phyloP scores from a whole-genome alignment of 1,140 invertebrate genomes.

The Heliothis virescens region DNA sequence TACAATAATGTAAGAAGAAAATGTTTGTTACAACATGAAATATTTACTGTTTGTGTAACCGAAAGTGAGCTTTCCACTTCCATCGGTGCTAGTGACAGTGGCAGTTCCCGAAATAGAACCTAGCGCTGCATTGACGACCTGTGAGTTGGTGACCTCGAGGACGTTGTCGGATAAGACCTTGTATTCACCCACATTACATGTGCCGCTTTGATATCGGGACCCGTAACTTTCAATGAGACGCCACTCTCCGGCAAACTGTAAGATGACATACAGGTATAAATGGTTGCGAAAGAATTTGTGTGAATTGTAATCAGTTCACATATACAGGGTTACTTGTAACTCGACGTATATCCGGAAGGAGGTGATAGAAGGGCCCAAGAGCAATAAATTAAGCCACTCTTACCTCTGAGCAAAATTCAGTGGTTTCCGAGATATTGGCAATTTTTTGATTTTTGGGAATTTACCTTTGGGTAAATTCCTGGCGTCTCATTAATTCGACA shows the following conservation, averaged over 20 bases:
- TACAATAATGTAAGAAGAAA: not conserved
- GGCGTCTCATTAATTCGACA: too few relatives aligned
- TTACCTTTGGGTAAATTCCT: too few relatives aligned
- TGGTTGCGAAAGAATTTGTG: too few relatives aligned
- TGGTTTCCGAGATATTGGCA: too few relatives aligned
- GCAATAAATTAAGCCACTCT: too few relatives aligned
- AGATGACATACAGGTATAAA: not conserved
- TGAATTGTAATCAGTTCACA: too few relatives aligned
- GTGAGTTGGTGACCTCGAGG: slow-evolving; percentile 61
- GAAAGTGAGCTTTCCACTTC: slow-evolving; percentile 59
- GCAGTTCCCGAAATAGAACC: slow-evolving; percentile 60
- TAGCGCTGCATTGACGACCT: slow-evolving; percentile 60
- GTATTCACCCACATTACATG: slow-evolving; percentile 64
- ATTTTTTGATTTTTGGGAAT: too few relatives aligned
- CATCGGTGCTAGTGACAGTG: slow-evolving; percentile 52
- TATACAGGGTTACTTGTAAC: too few relatives aligned
- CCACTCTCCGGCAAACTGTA: slow-evolving; percentile 65
- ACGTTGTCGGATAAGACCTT: slow-evolving; percentile 40
- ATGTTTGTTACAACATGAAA: not conserved
- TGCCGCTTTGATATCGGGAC: slow-evolving; percentile 57
- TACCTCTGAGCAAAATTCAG: too few relatives aligned
- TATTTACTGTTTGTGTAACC: slow-evolving; percentile 51
- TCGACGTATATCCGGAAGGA: too few relatives aligned
- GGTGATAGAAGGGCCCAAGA: too few relatives aligned
- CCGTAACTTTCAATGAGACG: slow-evolving; percentile 63